Evolutionary conservation across 2,113 vertebrate genomes (phyloP), one percentile per base, ranked within the genome.

Genomic region (Shinisaurus crocodilurus): DNA sequence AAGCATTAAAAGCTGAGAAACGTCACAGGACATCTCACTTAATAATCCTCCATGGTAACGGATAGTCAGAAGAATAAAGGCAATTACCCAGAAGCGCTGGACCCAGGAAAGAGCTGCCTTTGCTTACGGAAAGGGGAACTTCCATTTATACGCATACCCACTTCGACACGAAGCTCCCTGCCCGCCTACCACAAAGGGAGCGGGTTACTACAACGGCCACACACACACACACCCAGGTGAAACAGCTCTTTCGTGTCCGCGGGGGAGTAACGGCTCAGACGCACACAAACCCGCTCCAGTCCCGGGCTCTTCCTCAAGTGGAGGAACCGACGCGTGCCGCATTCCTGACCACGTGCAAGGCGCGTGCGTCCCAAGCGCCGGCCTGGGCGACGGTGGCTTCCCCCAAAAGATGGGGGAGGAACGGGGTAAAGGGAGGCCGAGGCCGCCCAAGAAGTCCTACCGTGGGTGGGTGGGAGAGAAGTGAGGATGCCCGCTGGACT

Each of bases 391-490:
- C 43, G 32, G n/a, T 70, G 9, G 65, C 12, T n/a, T n/a, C 12
- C 70, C 13, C 1, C 67, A 29, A 50, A 70, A 37, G 2, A 1
- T 18, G n/a, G n/a, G 9, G 7, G 32, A n/a, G n/a, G n/a, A n/a
- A n/a, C n/a, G n/a, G n/a, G n/a, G n/a, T n/a, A 12, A 23, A 63
- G 20, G 10, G 34, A 20, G 1, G 0, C 6, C 40, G 48, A 13
- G 0, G 45, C 34, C 45, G 4, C 15, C 4, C 34, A 82, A n/a
- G n/a, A n/a, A 27, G 23, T 40, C 34, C 45, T 0, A 0, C 1
- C 3, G 23, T 3, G 1, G 25, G 1, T 48, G 6, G n/a, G 40
- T 15, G 0, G 32, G 69, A 65, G 3, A 37, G 67, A 0, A 2
- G 50, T 1, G 65, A 54, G 13, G 32, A 43, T 8, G 15, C 6